A percentile compares a stretch with the other conserved stretches of the same genome.
phyloP scores from a whole-genome alignment of 2,888 invertebrate species.

The Ophioninae sp. region DNA sequence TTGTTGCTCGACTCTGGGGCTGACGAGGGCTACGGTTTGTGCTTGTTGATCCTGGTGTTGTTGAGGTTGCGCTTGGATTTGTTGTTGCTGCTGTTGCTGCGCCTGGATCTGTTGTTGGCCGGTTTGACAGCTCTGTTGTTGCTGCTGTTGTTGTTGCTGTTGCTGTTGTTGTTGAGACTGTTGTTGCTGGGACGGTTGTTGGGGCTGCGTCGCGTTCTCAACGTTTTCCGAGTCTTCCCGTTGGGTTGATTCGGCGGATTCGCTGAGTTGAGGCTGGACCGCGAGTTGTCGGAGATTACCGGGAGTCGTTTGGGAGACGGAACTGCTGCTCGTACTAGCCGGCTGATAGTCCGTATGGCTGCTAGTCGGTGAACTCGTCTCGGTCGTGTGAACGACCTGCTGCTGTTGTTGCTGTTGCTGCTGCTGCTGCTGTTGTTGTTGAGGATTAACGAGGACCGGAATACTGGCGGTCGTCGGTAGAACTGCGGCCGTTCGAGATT shows the following conservation, averaged over 20 bases:
- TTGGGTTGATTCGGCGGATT: constrained; percentile 82
- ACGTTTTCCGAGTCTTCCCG: constrained; percentile 83
- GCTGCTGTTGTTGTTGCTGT: constrained; percentile 69
- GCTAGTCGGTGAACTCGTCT: constrained; percentile 87
- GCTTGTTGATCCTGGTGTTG: constrained; percentile 73
- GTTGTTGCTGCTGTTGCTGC: constrained; percentile 69
- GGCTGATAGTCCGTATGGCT: constrained; percentile 93
- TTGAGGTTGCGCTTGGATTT: constrained; percentile 66
- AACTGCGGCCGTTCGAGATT: constrained; percentile 88
- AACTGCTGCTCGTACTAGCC: constrained; percentile 87
- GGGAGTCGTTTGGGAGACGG: constrained; percentile 82
- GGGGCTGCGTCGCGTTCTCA: constrained; percentile 72
- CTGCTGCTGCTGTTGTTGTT: constrained; percentile 73
- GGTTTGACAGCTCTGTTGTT: constrained; percentile 61
- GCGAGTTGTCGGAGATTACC: constrained; percentile 85
- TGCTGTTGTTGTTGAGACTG: constrained; percentile 66
- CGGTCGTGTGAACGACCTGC: constrained; percentile 81
- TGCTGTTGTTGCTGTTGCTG: constrained; percentile 62
- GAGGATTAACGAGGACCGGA: constrained; percentile 77
- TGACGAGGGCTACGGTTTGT: constrained; percentile 79
- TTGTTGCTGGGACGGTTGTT: constrained; percentile 61
- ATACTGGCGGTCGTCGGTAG: constrained; percentile 87
- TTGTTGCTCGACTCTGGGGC: constrained; percentile 69
- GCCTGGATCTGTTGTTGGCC: constrained; percentile 59
- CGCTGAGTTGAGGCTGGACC: constrained; percentile 84